A percentile compares a stretch with the other conserved stretches of the same genome.
Evolutionary conservation across 2,113 vertebrate species (phyloP).

Genomic region (Gila orcuttii): DNA sequence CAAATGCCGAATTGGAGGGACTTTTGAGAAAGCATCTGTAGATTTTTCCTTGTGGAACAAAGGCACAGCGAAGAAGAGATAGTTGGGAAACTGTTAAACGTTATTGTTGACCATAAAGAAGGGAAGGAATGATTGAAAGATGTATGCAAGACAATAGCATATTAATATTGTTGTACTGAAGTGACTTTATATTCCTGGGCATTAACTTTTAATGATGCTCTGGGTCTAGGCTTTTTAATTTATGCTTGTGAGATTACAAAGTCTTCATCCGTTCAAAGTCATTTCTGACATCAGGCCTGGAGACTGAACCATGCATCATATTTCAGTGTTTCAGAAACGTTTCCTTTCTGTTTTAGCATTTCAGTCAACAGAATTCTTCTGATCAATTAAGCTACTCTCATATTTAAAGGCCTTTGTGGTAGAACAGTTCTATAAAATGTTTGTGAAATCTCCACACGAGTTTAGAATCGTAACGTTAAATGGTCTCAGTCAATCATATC

Average conservation of each 20-base stretch:
- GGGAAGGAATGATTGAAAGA: neutral
- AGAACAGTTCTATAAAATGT: constrained; percentile 12
- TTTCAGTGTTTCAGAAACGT: constrained; percentile 1
- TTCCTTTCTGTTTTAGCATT: neutral
- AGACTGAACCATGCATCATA: neutral
- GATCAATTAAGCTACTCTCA: neutral
- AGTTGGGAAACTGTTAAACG: neutral
- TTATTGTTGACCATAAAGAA: neutral
- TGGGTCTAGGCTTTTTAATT: constrained; percentile 1
- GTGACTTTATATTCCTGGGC: constrained; percentile 34
- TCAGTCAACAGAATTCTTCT: neutral
- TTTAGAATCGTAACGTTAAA: neutral
- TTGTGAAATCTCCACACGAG: neutral
- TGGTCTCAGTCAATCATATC: constrained; percentile 7
- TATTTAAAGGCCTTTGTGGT: constrained; percentile 5
- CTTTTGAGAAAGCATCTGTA: neutral
- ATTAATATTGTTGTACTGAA: constrained; percentile 19
- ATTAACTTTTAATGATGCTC: constrained; percentile 19
- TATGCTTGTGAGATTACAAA: constrained; percentile 28
- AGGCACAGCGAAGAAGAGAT: neutral
- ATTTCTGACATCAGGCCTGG: neutral
- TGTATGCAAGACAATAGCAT: neutral
- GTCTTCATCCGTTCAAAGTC: neutral
- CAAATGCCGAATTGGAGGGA: constrained; percentile 32
- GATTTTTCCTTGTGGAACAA: neutral